phyloP scores from a whole-genome alignment of 2,797 vertebrate species.

The Ptychobarbus kaznakovi region DNA sequence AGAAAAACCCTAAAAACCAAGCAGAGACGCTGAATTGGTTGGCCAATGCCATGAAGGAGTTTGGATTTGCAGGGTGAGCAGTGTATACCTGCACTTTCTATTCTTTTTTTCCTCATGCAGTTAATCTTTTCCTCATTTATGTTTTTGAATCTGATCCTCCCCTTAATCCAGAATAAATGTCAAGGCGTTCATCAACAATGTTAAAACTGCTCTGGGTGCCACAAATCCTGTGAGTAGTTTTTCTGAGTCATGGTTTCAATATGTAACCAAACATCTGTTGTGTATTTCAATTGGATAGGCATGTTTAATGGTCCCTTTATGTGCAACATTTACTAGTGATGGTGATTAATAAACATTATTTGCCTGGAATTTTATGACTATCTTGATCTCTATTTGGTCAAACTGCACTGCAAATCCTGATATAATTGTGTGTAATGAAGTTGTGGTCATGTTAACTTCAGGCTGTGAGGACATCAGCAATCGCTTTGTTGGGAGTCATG shows the following conservation, averaged over 20 bases:
- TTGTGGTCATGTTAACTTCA: conserved; percentile 55
- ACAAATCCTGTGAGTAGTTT: conserved; percentile 90
- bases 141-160: conserved; percentile 14
- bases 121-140: not conserved
- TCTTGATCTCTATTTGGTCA: not conserved
- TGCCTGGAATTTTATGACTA: not conserved
- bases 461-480: conserved; percentile 92
- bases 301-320: not conserved
- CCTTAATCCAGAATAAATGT: conserved; percentile 86
- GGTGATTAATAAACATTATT: not conserved
- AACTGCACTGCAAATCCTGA: not conserved
- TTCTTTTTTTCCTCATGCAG: not conserved
- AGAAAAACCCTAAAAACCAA: conserved; percentile 99
- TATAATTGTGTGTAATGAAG: conserved; percentile 15
- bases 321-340: not conserved
- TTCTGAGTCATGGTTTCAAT: not conserved
- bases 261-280: not conserved
- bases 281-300: conserved; percentile 36
- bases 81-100: not conserved
- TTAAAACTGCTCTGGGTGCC: conserved; percentile 95
- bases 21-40: conserved; percentile 97
- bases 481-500: conserved; percentile 94
- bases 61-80: conserved; percentile 92
- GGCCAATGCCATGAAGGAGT: conserved; percentile 96
- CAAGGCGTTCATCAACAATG: conserved; percentile 96